Percentiles rank a stretch among this genome's conserved stretches.
These are phyloP conservation scores for Siniperca chuatsi DNA, from an alignment of 2,113 vertebrate species.

Conservation along the genomic window DNA sequence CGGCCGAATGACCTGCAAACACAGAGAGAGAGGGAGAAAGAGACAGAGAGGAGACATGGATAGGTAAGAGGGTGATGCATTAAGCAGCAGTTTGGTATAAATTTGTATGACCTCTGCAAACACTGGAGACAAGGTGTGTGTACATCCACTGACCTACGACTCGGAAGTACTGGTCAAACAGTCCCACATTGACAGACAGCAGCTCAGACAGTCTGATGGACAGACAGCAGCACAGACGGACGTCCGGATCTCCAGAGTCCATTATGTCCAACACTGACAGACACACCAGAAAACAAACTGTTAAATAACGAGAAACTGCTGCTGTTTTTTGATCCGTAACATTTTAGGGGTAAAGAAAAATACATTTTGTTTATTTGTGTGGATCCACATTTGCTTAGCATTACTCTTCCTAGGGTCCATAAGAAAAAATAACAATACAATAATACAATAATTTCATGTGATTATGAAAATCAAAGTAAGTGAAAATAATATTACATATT, in stretches of 20 bases:
- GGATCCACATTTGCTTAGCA: too few relatives aligned
- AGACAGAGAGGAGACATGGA: not conserved
- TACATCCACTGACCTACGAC: slow-evolving; percentile 87
- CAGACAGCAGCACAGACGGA: slow-evolving; percentile 83
- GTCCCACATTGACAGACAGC: slow-evolving; percentile 93
- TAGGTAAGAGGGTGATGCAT: not conserved
- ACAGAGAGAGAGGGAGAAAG: not conserved
- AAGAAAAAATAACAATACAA: too few relatives aligned
- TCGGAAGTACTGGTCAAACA: slow-evolving; percentile 98
- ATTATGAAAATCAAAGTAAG: too few relatives aligned
- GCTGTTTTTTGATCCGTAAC: too few relatives aligned
- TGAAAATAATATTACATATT: too few relatives aligned
- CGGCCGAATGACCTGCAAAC: slow-evolving; percentile 80
- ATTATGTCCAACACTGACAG: slow-evolving; percentile 82
- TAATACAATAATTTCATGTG: too few relatives aligned
- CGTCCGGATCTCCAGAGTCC: slow-evolving; percentile 83
- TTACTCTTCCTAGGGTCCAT: too few relatives aligned
- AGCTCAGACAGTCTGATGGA: slow-evolving; percentile 78
- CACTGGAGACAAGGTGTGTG: not conserved
- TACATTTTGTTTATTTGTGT: too few relatives aligned
- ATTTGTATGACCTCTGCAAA: not conserved
- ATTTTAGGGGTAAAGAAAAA: too few relatives aligned
- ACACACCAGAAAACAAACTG: not conserved
- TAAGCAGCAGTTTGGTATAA: not conserved
- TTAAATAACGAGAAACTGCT: too few relatives aligned